A percentile compares a stretch with the other conserved stretches of the same genome.
phyloP scores from a whole-genome alignment of 2,888 invertebrate genomes.

The Tachina fera region DNA sequence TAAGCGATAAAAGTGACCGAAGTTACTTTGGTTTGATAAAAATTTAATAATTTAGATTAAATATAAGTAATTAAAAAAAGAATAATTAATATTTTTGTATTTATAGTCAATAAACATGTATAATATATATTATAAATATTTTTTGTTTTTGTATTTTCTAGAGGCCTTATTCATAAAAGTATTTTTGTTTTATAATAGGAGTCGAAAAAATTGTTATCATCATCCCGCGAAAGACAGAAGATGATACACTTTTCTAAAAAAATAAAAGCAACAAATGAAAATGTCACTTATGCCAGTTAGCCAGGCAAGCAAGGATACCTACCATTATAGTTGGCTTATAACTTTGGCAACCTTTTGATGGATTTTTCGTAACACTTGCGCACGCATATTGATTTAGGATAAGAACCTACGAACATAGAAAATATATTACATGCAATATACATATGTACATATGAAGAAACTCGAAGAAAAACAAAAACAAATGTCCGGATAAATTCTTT shows the following conservation, averaged over 20 bases:
- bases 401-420: slow-evolving; percentile 52
- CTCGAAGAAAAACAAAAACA: slow-evolving; percentile 61
- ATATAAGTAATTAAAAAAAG: slow-evolving; percentile 22
- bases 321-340: neutral
- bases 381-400: slow-evolving; percentile 73
- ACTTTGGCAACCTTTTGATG: slow-evolving; percentile 44
- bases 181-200: no score
- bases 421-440: slow-evolving; percentile 28
- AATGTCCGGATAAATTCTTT: slow-evolving; percentile 66
- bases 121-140: slow-evolving; percentile 9
- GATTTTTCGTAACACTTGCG: slow-evolving; percentile 61
- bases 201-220: no score
- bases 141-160: neutral
- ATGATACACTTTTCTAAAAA: neutral
- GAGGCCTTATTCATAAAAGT: neutral
- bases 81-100: slow-evolving; percentile 11
- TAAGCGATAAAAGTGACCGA: slow-evolving; percentile 88
- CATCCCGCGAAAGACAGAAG: no score
- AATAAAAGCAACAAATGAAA: neutral
- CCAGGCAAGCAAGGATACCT: neutral
- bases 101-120: slow-evolving; percentile 30
- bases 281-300: neutral
- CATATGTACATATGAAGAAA: slow-evolving; percentile 39
- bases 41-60: slow-evolving; percentile 71
- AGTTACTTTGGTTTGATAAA: slow-evolving; percentile 93